Evolutionary conservation across 1,140 invertebrate genomes (phyloP).

Genomic region (Drosophila littoralis): DNA sequence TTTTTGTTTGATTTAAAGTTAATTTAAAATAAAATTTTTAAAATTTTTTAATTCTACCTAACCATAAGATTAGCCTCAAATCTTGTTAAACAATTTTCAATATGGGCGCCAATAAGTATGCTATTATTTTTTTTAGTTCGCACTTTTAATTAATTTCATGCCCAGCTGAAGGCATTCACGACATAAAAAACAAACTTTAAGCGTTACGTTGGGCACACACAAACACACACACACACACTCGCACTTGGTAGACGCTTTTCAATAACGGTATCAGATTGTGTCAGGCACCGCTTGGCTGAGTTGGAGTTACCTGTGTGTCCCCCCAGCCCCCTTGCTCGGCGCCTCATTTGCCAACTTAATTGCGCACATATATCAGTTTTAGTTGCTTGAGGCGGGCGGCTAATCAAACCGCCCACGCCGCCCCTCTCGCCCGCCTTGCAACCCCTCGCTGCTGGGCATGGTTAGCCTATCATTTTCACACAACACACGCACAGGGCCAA

Average conservation of each 20-base stretch:
- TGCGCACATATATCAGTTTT: conserved; percentile 72
- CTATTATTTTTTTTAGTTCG: conserved; percentile 2
- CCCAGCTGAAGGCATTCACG: not conserved
- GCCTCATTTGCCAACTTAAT: conserved; percentile 55
- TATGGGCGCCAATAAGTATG: not conserved
- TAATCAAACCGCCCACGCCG: conserved; percentile 34
- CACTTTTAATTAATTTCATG: conserved; percentile 39
- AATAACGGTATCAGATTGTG: conserved; percentile 77
- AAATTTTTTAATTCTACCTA: not conserved
- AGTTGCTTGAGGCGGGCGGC: conserved; percentile 39
- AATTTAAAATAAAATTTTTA: not conserved
- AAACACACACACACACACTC: not conserved
- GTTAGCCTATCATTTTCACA: conserved; percentile 70
- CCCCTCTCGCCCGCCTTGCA: not conserved
- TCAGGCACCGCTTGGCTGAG: conserved; percentile 55
- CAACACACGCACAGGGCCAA: conserved; percentile 72
- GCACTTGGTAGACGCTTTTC: conserved; percentile 50
- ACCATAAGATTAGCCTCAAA: not conserved
- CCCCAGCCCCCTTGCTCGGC: not conserved
- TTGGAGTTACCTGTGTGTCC: conserved; percentile 6
- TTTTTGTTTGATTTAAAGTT: no score
- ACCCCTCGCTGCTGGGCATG: not conserved
- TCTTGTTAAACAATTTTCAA: not conserved
- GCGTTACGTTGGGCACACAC: conserved; percentile 7
- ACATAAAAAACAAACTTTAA: conserved; percentile 20